Evolutionary conservation across 30 jellyfish, hydroid and myxozoan species (phyloP), one percentile per base, ranked within the genome.

Genomic region (Turritopsis rubra): DNA sequence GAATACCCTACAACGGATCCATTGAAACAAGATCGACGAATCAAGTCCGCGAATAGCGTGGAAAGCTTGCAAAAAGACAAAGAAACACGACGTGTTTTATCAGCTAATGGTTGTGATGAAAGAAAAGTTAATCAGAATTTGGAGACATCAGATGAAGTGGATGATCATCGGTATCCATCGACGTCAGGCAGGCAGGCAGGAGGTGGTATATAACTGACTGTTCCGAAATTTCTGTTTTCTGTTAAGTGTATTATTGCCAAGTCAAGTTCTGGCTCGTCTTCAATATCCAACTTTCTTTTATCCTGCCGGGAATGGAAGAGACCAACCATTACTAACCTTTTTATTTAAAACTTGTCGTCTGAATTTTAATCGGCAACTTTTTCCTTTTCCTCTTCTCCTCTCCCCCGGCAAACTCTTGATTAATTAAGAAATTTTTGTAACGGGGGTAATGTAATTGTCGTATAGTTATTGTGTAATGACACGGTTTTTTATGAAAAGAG

Each of bases 1-100:
- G 53, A 53, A 23, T 18, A 52, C 54, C 53, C 87, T 21, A 79
- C 79, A 29, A 21, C 53, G 30, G 52, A 41, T n/a, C 52, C 85
- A 24, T 28, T 22, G 1, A n/a, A 25, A 22, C 24, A 22, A 26
- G 85, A 79, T 22, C 22, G 77, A 0, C 77, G 30, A 16, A 16
- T 68, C 23, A 68, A 68, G 30, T 68, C 77, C 9, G 77, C 77
- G 22, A 68, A 27, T 27, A 68, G 77, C 77, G 77, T 22, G 0
- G 31, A 23, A 23, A 9, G 17, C 9, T n/a, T 22, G 77, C 16
- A 1, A 17, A 68, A 68, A 68, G 77, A 68, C 28, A 27, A 68
- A 22, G 19, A n/a, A 9, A 9, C 21, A n/a, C 77, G 77, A 8
- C 17, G 17, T 17, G 76, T 7, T 17, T 5, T 3, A 66, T 7